Evolutionary conservation across 2,797 vertebrate genomes (phyloP).

Genomic region (Muscicapa comitata): DNA sequence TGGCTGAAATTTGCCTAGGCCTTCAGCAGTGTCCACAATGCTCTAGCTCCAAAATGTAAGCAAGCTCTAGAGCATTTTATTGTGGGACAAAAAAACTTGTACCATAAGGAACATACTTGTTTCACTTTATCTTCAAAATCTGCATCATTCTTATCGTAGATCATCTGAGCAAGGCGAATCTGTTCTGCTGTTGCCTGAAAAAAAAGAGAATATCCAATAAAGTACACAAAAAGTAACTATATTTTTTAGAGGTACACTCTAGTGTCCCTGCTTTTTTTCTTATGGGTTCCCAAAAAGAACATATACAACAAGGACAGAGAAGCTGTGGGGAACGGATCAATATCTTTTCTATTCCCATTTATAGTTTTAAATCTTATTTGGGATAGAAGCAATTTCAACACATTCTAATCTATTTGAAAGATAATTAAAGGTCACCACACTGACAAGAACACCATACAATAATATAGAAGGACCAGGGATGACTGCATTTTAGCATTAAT

Average conservation of each 20-base stretch:
- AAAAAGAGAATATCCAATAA: slow-evolving; percentile 21
- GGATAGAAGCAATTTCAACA: neutral
- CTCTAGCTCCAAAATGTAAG: neutral
- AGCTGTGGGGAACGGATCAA: neutral
- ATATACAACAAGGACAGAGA: neutral
- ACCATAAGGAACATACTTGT: slow-evolving; percentile 79
- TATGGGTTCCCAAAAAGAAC: neutral
- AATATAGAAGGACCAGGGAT: neutral
- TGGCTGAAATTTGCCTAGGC: too few relatives aligned
- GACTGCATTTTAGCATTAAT: neutral
- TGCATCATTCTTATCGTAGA: slow-evolving; percentile 94
- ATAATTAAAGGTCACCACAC: neutral
- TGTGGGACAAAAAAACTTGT: neutral
- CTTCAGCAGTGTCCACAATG: neutral
- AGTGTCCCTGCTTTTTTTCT: neutral
- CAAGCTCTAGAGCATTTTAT: neutral
- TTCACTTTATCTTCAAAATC: slow-evolving; percentile 98
- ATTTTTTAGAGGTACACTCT: neutral
- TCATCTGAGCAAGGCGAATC: slow-evolving; percentile 96
- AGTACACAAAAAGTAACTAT: neutral
- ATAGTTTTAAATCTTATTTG: neutral
- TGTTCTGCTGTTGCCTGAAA: slow-evolving; percentile 95
- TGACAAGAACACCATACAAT: neutral
- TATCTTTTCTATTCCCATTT: neutral
- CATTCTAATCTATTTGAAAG: neutral